Base-by-base conservation (phyloP, 2,888 invertebrate genomes). In the Lamellibrachia satsuma region DNA sequence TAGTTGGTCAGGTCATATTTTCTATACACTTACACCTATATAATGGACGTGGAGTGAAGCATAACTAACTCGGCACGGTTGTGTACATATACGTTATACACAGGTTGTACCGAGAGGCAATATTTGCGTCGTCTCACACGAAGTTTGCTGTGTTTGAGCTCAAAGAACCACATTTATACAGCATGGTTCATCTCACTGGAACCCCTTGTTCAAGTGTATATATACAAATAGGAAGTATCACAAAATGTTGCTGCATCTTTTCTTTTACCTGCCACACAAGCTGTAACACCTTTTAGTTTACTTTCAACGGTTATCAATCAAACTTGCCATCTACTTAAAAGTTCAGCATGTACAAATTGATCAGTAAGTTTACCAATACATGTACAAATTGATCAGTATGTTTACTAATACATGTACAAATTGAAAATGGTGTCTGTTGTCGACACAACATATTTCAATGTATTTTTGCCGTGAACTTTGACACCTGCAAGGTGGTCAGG, bases 51-150 rank as follows among this genome's bases (percentile, higher is more conserved):
- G 22, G 15, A n/a, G 75, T 75, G 75, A 15, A 75, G 15, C 15
- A 75, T 75, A 75, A 75, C 6, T 75, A 75, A 75, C n/a, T 75
- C n/a, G 75, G 75, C n/a, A 75, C 75, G 75, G 75, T 75, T 75
- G 75, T 75, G 75, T 75, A 75, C 22, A n/a, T 6, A 75, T 75
- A 75, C 22, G 22, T 75, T 75, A 75, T 75, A 75, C 75, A 22
- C 22, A 39, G 39, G 75, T 75, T 22, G 75, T n/a, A 22, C n/a
- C 22, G 22, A n/a, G 75, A 55, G 15, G 75, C 75, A 75, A 75
- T 75, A 22, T 75, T 75, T 75, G 4, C 22, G n/a, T 75, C 15
- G 75, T 75, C 75, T 75, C 75, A 6, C 75, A 4, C 15, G 75
- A 75, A 22, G 75, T 3, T 11, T 11, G 75, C n/a, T 75, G 15